Evolutionary conservation across 2,888 invertebrate genomes (phyloP).

Genomic region (Ferrisia virgata): DNA sequence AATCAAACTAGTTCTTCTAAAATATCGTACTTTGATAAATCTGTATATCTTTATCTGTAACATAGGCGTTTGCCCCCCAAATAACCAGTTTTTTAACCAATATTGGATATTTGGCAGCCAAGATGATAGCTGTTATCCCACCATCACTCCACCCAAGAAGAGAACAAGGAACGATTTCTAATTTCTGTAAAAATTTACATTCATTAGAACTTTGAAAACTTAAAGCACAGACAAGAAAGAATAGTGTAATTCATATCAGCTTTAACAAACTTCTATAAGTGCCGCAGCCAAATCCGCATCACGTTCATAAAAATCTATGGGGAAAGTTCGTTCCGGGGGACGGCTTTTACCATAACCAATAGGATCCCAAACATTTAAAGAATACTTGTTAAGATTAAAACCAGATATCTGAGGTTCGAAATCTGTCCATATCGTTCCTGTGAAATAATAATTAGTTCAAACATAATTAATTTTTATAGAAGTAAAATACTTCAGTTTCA

Average conservation of each 20-base stretch:
- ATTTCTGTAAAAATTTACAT: constrained; percentile 53
- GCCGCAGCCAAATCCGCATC: constrained; percentile 70
- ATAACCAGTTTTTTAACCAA: constrained; percentile 69
- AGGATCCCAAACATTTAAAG: constrained; percentile 75
- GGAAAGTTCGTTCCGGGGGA: constrained; percentile 72
- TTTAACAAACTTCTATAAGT: constrained; percentile 64
- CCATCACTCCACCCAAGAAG: constrained; percentile 89
- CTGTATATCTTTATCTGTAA: constrained; percentile 66
- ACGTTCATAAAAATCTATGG: constrained; percentile 65
- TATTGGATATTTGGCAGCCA: constrained; percentile 69
- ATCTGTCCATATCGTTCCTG: constrained; percentile 75
- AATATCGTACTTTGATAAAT: constrained; percentile 60
- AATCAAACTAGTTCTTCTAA: not conserved
- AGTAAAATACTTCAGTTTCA: constrained; percentile 17
- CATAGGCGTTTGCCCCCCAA: constrained; percentile 75
- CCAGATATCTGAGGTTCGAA: constrained; percentile 74
- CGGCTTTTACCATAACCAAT: constrained; percentile 82
- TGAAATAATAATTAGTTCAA: constrained; percentile 36
- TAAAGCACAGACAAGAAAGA: not conserved
- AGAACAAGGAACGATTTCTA: constrained; percentile 69
- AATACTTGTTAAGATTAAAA: constrained; percentile 62
- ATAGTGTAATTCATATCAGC: not conserved
- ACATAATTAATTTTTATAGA: not conserved
- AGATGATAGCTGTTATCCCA: constrained; percentile 71
- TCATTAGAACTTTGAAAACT: not conserved